phyloP scores from a whole-genome alignment of 2,888 invertebrate genomes.

The Chaitophorus viminalis region DNA sequence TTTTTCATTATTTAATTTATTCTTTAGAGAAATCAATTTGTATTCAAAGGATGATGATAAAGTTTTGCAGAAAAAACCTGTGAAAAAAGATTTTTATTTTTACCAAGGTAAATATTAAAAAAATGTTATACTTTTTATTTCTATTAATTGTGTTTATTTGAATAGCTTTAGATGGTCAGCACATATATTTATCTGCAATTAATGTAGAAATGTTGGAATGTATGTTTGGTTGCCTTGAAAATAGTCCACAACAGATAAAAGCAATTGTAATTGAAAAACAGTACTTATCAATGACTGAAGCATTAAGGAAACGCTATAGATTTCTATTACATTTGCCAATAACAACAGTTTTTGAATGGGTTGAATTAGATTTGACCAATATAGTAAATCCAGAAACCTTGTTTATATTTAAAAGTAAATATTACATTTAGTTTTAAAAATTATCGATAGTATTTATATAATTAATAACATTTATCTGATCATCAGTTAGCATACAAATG shows the following conservation, averaged over 20 bases:
- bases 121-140: constrained; percentile 57
- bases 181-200: constrained; percentile 88
- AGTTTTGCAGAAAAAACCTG: background rate
- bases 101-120: constrained; percentile 48
- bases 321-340: constrained; percentile 89
- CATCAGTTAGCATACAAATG: background rate
- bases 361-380: constrained; percentile 84
- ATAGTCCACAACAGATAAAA: constrained; percentile 78
- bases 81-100: constrained; percentile 59
- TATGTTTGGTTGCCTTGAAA: constrained; percentile 83
- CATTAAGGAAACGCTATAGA: constrained; percentile 78
- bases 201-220: constrained; percentile 90
- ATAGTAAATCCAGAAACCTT: constrained; percentile 77
- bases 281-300: constrained; percentile 84
- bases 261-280: constrained; percentile 90
- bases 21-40: constrained; percentile 13
- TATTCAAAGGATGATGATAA: background rate
- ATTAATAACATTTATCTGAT: background rate
- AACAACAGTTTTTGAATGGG: constrained; percentile 89
- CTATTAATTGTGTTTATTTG: constrained; percentile 66
- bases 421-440: constrained; percentile 33
- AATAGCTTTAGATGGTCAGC: constrained; percentile 88
- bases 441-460: background rate
- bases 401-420: constrained; percentile 75
- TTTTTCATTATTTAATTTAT: background rate